Evolutionary conservation across 2,797 vertebrate genomes (phyloP), one percentile per base, ranked within the genome.

Genomic region (Rhyacichthys aspro): DNA sequence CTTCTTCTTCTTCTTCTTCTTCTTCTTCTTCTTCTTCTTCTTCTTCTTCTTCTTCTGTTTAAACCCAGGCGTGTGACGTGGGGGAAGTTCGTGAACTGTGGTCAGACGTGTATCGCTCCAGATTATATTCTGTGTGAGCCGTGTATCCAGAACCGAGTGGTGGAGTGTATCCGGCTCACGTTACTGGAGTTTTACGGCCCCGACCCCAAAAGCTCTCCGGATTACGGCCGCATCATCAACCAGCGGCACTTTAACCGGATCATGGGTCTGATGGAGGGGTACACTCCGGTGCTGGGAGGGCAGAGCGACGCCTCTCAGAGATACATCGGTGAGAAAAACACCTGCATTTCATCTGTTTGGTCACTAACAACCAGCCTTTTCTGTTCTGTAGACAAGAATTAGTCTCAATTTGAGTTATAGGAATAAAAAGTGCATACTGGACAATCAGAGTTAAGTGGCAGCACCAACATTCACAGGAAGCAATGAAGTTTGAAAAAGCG

Each of bases 91-190:
- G 42, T 88, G 44, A 98, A 97, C 73, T 95, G 94, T 5, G 96
- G 96, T 5, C 96, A 98, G 65, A 97, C 94, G 0, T 98, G 96
- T 84, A 94, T 98, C 0, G 96, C 96, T 45, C 96, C 96, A 0
- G 96, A 98, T 83, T 98, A 96, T 72, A 62, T 98, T 56, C 89
- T 98, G 37, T 98, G 96, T 15, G 89, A 95, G 16, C 88, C 93
- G 0, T 91, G 92, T 68, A 91, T 97, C 77, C 94, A 97, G 82
- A 63, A 79, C 64, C 70, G 83, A 14, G 87, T 98, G 16, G 92
- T 98, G 63, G 91, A 95, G 64, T 91, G 91, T 74, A 91, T 99
- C 67, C 90, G 91, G 18, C 90, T 84, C 0, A 90, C 90, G 0
- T 63, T 98, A 6, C 90, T 88, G 93, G 96, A 97, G 50, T 99